Conservation (phyloP, 2,888 invertebrate species). For the Sialis lutaria region DNA sequence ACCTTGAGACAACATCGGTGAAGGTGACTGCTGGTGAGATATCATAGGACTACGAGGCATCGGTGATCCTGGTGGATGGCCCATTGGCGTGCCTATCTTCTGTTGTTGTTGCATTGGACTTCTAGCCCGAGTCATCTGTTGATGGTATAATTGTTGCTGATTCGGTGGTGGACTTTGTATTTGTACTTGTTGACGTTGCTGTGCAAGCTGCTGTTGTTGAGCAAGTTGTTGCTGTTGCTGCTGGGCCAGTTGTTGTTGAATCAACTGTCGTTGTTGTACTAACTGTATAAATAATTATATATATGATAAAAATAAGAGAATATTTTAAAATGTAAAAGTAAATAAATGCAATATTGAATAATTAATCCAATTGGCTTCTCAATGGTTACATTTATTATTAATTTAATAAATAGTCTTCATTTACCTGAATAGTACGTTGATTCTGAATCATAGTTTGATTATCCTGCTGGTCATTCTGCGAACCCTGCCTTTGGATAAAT, state of each 20-base stretch:
- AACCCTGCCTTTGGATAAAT: slow-evolving; percentile 17
- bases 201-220: slow-evolving; percentile 15
- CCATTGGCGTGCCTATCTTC: slow-evolving; percentile 13
- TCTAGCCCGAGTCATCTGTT: slow-evolving; percentile 18
- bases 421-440: slow-evolving; percentile 24
- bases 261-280: slow-evolving; percentile 26
- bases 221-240: slow-evolving; percentile 25
- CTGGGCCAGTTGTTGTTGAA: slow-evolving; percentile 28
- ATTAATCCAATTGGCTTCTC: not conserved
- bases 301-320: too few species aligned
- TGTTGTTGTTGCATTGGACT: slow-evolving; percentile 20
- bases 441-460: slow-evolving; percentile 16
- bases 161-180: slow-evolving; percentile 16
- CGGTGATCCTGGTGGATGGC: slow-evolving; percentile 33
- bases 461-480: not conserved
- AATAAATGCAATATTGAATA: too few species aligned
- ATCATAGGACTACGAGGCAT: slow-evolving; percentile 33
- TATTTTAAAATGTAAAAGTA: too few species aligned
- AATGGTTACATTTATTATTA: slow-evolving; percentile 16
- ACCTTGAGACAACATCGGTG: slow-evolving; percentile 22
- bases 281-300: slow-evolving; percentile 16
- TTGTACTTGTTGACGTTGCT: slow-evolving; percentile 7
- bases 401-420: slow-evolving; percentile 25
- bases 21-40: slow-evolving; percentile 20
- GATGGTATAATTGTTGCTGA: slow-evolving; percentile 16